Evolutionary conservation across 92 coral and sea anemone species (phyloP).

Genomic region (Epizoanthus scotinus): DNA sequence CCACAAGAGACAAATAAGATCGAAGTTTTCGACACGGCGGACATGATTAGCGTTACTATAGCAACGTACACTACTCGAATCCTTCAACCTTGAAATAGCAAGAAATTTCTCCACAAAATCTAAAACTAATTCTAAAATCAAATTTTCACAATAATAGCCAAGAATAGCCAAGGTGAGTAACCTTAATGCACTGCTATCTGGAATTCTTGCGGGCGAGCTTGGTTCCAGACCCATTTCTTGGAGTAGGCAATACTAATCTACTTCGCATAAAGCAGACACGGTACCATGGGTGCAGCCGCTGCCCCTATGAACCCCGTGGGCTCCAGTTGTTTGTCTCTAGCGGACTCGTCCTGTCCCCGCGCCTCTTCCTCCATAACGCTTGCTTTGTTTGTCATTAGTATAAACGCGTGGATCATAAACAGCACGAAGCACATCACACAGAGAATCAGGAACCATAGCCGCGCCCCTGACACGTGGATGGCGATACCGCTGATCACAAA

Average conservation of each 20-base stretch:
- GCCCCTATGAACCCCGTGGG: slow-evolving; percentile 74
- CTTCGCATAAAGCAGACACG: slow-evolving; percentile 82
- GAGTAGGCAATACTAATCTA: slow-evolving; percentile 11
- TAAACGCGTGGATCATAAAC: slow-evolving; percentile 58
- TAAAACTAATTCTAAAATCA: too few relatives aligned
- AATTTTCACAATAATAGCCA: too few relatives aligned
- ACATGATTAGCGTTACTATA: too few relatives aligned
- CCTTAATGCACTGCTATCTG: too few relatives aligned
- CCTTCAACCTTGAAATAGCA: too few relatives aligned
- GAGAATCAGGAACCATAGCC: slow-evolving; percentile 60
- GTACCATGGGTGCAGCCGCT: slow-evolving; percentile 92
- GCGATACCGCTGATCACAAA: slow-evolving; percentile 80
- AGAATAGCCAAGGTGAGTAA: too few relatives aligned
- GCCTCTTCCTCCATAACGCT: slow-evolving; percentile 56
- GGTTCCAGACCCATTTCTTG: too few relatives aligned
- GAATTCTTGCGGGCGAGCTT: too few relatives aligned
- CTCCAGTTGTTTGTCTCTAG: slow-evolving; percentile 31
- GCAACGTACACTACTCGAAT: too few relatives aligned
- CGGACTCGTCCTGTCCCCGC: slow-evolving; percentile 38
- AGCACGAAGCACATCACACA: slow-evolving; percentile 56
- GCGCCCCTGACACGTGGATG: slow-evolving; percentile 62
- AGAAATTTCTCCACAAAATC: too few relatives aligned
- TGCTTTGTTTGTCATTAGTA: slow-evolving; percentile 61
- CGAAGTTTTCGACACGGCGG: too few relatives aligned
- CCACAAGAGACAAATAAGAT: too few relatives aligned